Evolutionary conservation across 2,797 vertebrate genomes (phyloP).

Genomic region (Nasua narica): DNA sequence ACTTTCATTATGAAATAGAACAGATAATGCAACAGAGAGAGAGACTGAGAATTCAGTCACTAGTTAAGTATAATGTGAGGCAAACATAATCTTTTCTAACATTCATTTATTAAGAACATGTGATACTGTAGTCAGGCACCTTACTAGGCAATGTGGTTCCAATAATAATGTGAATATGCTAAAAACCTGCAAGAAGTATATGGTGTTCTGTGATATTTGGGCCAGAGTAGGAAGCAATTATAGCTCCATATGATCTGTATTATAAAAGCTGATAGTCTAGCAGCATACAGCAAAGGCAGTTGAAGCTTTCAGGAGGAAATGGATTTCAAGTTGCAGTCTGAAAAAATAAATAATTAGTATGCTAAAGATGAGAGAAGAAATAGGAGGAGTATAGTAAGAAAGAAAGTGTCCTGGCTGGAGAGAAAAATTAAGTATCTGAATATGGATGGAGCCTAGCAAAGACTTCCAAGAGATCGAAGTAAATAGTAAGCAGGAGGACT

Average conservation of each 20-base stretch:
- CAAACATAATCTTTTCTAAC: too few species aligned
- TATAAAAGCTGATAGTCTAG: background rate
- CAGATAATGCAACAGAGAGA: too few species aligned
- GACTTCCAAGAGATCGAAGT: background rate
- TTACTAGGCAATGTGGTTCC: too few species aligned
- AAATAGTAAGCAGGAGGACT: background rate
- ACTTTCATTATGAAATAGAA: too few species aligned
- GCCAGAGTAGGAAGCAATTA: background rate
- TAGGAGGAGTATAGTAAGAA: background rate
- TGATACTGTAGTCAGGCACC: too few species aligned
- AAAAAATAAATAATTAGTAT: background rate
- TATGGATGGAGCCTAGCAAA: background rate
- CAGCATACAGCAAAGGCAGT: background rate
- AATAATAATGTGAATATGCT: too few species aligned
- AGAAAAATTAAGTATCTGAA: background rate
- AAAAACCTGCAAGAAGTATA: too few species aligned
- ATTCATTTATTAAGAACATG: too few species aligned
- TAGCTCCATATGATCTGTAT: background rate
- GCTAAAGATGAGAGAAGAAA: background rate
- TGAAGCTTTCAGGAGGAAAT: background rate
- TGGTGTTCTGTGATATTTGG: background rate
- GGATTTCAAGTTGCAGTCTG: background rate
- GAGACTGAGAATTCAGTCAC: too few species aligned
- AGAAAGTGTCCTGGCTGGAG: background rate
- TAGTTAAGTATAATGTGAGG: too few species aligned